Evolutionary conservation across 2,797 vertebrate genomes (phyloP), one percentile per base, ranked within the genome.

Genomic region (Crocodylus rhombifer): DNA sequence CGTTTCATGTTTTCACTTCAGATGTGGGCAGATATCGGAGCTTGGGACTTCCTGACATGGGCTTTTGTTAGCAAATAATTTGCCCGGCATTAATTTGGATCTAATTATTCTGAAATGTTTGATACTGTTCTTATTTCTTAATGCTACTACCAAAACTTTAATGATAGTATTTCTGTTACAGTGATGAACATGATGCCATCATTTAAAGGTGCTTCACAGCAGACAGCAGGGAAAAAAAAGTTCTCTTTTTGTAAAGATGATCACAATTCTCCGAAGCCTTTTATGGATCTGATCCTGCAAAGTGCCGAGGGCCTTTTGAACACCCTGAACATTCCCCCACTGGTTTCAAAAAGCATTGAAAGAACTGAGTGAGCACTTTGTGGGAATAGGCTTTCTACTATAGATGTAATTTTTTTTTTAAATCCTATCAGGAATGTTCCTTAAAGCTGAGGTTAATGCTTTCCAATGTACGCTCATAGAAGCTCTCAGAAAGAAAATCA

Each of bases 171-270:
- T 95, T 97, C 89, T 95, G 0, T 98, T 98, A 58, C 97, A 98
- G 98, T 25, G 98, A 98, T 82, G 98, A 98, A 97, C 98, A 98
- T 0, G 98, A 98, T 89, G 98, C 98, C 84, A 98, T 98, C 96
- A 98, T 98, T 96, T 98, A 98, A 97, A 95, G 79, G 94, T 84
- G 73, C 64, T 82, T 84, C 86, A 82, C 87, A 82, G 77, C 92
- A 83, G 77, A 84, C 51, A 67, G 13, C 55, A 17, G 26, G 84
- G 77, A 75, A 93, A 86, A 78, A 88, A 91, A 56, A 75, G 77
- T 87, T 95, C 84, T 73, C 33, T 79, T 95, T 87, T 93, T 80
- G 5, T 89, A 90, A 94, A 79, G 62, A 91, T 82, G 65, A 77
- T 89, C 83, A 14, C 80, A 36, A 20, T 51, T 81, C 57, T 87